Evolutionary conservation across 2,888 invertebrate species (phyloP), one percentile per base, ranked within the genome.

Genomic region (Polymixis flavicincta): DNA sequence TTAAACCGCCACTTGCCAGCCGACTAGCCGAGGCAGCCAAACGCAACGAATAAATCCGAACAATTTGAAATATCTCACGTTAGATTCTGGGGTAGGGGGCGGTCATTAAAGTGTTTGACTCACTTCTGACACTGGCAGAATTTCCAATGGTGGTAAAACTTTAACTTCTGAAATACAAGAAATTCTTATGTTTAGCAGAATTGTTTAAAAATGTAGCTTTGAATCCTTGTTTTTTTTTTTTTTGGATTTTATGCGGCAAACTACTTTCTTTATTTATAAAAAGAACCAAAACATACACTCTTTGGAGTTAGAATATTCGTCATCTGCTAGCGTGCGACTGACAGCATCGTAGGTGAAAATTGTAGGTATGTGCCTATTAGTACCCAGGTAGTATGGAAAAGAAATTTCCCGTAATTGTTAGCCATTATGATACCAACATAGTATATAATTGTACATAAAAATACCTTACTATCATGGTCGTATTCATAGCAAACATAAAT

Each of bases 381-480:
- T 64, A 45, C 19, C 9, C 19, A n/a, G 28, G 22, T 55, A 25
- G 9, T n/a, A 28, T 28, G 25, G 22, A 59, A 42, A 63, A 59
- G 19, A 32, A n/a, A 67, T 59, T 63, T 54, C 25, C n/a, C 42
- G 48, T 67, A 42, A 37, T 67, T 64, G 13, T 60, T 28, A 55
- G 17, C 17, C n/a, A 65, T 65, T 74, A 65, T 45, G 25, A 52
- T 52, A 45, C 11, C 32, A 57, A 52, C 54, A 8, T 14, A n/a
- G 9, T 64, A 45, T 25, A 17, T 37, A 50, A 32, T 52, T 28
- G 48, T 28, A 28, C 11, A 8, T 66, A 59, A 42, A 54, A 17
- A n/a, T 72, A 50, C 54, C 25, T 55, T 48, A 64, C n/a, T 57
- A 45, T 66, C 32, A 60, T 45, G 48, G 32, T 77, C 13, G n/a